These are phyloP conservation scores for Rhabdomys dilectus DNA, from an alignment of 2,113 vertebrate species.

Conservation along the genomic window DNA sequence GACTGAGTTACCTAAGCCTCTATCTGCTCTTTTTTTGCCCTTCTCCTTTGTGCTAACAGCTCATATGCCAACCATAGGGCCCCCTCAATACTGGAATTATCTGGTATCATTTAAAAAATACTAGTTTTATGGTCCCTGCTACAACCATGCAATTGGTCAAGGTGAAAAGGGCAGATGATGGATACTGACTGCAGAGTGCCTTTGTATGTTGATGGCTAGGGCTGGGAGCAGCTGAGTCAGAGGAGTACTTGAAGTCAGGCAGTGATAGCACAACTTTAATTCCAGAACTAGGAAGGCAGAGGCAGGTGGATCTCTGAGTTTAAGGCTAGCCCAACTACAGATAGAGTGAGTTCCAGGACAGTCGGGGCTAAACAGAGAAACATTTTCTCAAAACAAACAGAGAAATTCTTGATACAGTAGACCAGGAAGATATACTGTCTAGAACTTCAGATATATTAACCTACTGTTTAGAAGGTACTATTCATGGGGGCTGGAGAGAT, in stretches of 20 bases:
- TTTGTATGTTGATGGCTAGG: neutral
- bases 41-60: neutral
- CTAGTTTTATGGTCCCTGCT: neutral
- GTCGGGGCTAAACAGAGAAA: too few species aligned
- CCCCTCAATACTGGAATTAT: rapidly evolving
- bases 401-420: too few species aligned
- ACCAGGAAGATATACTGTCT: neutral
- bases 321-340: too few species aligned
- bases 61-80: rapidly evolving
- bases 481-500: neutral
- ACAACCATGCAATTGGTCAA: neutral
- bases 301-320: too few species aligned
- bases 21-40: neutral
- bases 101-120: neutral
- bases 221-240: neutral
- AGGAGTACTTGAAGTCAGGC: too few species aligned
- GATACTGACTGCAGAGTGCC: neutral
- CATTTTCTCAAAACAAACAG: too few species aligned
- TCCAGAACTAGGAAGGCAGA: too few species aligned
- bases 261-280: too few species aligned
- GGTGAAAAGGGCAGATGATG: neutral
- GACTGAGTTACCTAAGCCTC: neutral
- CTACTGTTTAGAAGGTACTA: neutral
- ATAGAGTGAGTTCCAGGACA: too few species aligned
- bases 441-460: neutral